These are phyloP conservation scores for Philereme transversata DNA, from an alignment of 2,888 invertebrate species.

Conservation along the genomic window DNA sequence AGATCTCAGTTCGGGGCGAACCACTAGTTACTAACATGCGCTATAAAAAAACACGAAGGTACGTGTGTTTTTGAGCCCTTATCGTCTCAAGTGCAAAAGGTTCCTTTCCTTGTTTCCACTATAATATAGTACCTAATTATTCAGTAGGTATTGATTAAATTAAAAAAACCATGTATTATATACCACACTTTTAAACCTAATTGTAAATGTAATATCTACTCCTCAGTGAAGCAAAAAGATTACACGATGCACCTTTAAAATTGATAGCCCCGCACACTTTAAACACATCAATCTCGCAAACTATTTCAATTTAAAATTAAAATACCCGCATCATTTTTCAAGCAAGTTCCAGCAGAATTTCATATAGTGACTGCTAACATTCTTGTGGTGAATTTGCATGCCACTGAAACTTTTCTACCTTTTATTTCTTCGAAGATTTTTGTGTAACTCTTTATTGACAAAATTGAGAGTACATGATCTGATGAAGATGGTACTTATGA, in stretches of 20 bases:
- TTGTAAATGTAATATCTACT: too few species aligned
- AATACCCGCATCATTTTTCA: conserved; percentile 49
- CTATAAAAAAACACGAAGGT: too few species aligned
- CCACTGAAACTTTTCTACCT: conserved; percentile 22
- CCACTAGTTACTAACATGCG: too few species aligned
- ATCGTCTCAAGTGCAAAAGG: too few species aligned
- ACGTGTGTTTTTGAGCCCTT: too few species aligned
- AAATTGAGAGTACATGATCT: neutral
- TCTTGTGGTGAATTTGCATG: conserved; percentile 44
- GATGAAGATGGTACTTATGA: too few species aligned
- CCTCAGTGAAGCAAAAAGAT: neutral
- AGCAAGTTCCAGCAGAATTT: conserved; percentile 43
- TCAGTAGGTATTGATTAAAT: too few species aligned
- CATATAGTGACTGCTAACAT: conserved; percentile 43
- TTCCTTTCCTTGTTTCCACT: too few species aligned
- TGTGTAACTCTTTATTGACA: conserved; percentile 8
- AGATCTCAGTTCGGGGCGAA: too few species aligned
- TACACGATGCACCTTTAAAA: conserved; percentile 5
- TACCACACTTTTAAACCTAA: too few species aligned
- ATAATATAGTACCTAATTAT: too few species aligned
- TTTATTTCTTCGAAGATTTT: neutral
- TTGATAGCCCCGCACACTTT: conserved; percentile 12
- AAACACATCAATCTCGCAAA: conserved; percentile 38
- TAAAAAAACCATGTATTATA: too few species aligned
- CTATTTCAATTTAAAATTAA: conserved; percentile 45